A percentile compares a stretch with the other conserved stretches of the same genome.
phyloP scores from a whole-genome alignment of 2,797 vertebrate species.

The Pangasius sanitwongsei region DNA sequence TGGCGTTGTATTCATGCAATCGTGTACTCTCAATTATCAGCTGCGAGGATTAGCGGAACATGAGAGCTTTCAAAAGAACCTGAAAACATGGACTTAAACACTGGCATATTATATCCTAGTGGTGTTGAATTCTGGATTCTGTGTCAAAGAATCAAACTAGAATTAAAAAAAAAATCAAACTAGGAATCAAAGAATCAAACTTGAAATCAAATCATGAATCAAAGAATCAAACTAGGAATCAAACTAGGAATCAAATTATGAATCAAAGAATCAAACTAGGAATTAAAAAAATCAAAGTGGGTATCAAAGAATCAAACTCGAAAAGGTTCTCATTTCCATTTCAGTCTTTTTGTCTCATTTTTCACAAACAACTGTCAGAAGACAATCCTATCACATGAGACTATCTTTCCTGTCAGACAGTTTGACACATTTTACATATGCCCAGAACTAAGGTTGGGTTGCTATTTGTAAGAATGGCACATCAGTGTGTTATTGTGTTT shows the following conservation, averaged over 20 bases:
- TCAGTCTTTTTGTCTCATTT: background rate
- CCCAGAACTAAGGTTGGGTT: background rate
- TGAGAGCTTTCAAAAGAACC: background rate
- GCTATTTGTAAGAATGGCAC: background rate
- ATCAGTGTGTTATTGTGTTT: background rate
- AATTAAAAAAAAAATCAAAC: too few species aligned
- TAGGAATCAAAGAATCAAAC: background rate
- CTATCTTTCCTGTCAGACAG: background rate
- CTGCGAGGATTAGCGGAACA: background rate
- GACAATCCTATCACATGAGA: background rate
- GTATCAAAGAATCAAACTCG: background rate
- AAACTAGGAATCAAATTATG: background rate
- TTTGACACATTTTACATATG: background rate
- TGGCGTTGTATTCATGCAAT: background rate
- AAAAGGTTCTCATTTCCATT: background rate
- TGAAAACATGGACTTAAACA: background rate
- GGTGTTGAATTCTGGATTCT: background rate
- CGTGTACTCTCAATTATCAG: background rate
- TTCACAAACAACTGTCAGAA: background rate
- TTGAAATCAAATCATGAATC: background rate
- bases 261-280: background rate
- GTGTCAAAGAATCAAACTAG: background rate
- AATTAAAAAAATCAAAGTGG: background rate
- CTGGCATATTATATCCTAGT: background rate
- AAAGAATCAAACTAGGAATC: background rate